Evolutionary conservation across 2,113 vertebrate genomes (phyloP).

Genomic region (Percina caprodes): DNA sequence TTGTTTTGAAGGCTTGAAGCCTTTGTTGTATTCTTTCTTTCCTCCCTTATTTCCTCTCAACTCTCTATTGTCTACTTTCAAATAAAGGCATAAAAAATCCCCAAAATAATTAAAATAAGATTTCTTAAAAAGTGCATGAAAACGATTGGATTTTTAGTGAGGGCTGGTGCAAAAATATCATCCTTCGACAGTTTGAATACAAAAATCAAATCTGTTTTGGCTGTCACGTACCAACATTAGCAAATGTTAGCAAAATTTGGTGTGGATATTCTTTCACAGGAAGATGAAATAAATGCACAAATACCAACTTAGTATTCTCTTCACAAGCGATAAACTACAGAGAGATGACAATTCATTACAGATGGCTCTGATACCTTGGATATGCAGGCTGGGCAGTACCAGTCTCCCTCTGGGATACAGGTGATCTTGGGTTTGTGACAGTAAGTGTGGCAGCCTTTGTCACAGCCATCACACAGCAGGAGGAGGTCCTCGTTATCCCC

Average conservation of each 20-base stretch:
- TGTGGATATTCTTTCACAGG: neutral
- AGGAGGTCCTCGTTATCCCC: constrained; percentile 98
- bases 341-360: neutral
- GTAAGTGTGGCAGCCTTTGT: constrained; percentile 99
- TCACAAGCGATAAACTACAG: neutral
- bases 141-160: neutral
- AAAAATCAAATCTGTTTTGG: neutral
- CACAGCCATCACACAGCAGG: constrained; percentile 97
- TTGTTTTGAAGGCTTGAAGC: neutral
- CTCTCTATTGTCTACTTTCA: neutral
- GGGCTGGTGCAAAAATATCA: neutral
- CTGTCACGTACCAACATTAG: neutral
- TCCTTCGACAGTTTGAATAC: neutral
- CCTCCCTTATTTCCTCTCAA: neutral
- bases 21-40: neutral
- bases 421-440: constrained; percentile 99
- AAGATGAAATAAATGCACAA: neutral
- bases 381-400: constrained; percentile 99
- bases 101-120: neutral
- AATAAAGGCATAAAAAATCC: neutral
- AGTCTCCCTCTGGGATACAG: constrained; percentile 96
- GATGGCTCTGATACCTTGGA: constrained; percentile 88
- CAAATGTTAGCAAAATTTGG: neutral
- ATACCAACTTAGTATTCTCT: neutral
- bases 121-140: neutral